Base-by-base conservation (phyloP, 2,888 invertebrate genomes). In the Seira musarum region DNA sequence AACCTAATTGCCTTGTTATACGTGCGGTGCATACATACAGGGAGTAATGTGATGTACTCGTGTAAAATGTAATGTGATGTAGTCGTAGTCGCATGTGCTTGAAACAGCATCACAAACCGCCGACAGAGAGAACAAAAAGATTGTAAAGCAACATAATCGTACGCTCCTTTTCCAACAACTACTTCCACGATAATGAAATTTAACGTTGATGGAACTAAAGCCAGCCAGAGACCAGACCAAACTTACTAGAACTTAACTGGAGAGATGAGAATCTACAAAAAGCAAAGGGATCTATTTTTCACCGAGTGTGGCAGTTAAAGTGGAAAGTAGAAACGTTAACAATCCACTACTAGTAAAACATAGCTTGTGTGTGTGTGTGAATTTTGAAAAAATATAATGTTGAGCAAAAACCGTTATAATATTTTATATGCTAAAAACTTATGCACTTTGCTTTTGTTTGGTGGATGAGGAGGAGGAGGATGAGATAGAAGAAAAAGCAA, bases 1-100 rank as follows among this genome's bases (percentile, higher is more conserved):
- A 82, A 75, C 78, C 80, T 82, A 82, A 82, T 82, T 82, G 82
- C 82, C 82, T 80, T 80, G 79, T 82, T 82, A 82, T 79, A 82
- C 82, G 82, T 80, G 75, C 57, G 68, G 72, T 80, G 82, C 79
- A 82, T 82, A 72, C 82, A 80, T 75, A 82, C 61, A 40, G 72
- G 46, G 77, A 40, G 13, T 40, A 40, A 40, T 40, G 40, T 40
- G 40, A 40, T 40, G 40, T 40, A 40, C 40, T 40, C 40, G 40
- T 40, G 40, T 40, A 40, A 40, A 40, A 40, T 60, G 19, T 81
- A 77, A 79, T 80, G 72, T 77, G 72, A 80, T 77, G 68, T 40
- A 66, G 35, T 79, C 40, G 40, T 40, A 40, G 40, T 40, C 40
- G 40, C 40, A 40, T 40, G 40, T 40, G 40, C 40, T 40, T 40